Evolutionary conservation across 1,140 invertebrate genomes (phyloP), one percentile per base, ranked within the genome.

Genomic region (Muscidifurax raptorellus): DNA sequence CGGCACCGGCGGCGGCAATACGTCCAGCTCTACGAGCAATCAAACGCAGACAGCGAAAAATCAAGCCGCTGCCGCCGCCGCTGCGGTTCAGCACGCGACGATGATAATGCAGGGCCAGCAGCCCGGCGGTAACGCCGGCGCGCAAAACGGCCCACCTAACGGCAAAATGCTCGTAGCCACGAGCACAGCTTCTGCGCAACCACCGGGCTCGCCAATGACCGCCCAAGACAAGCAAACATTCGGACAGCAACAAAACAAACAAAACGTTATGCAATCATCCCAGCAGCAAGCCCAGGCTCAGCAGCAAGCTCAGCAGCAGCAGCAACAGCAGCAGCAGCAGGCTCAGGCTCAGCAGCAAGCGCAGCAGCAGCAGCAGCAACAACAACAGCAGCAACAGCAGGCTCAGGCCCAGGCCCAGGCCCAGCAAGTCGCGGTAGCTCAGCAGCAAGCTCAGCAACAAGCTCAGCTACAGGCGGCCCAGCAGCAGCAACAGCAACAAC

Each of bases 1-100:
- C 75, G 44, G 52, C 91, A 95, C 96, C 91, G 96, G 89, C 78
- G 25, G 91, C 93, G 85, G 96, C 96, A 92, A 94, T 95, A 64
- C 96, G 96, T 91, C 95, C 95, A n/a, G 52, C 22, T 59, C 52
- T 5, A n/a, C 22, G 52, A n/a, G 18, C 52, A 59, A 59, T 59
- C 52, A 59, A n/a, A 59, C 52, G 52, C 52, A 59, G 52, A n/a
- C 52, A 5, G 52, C 52, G 52, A 59, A 59, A 59, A 59, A 59
- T 59, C 52, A 59, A 59, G 52, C 52, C 52, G 52, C 52, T 5
- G 52, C 52, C 52, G 52, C 52, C 52, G 52, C 52, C 92, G 77
- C 52, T 47, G 74, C 47, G 78, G 82, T 74, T 27, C 83, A 84
- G 83, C 88, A 90, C 85, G 81, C 90, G 32, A 89, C 90, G 84